Evolutionary conservation across 35 echinoderm and acorn worm species (phyloP).

Genomic region (Stichopus chloronotus): DNA sequence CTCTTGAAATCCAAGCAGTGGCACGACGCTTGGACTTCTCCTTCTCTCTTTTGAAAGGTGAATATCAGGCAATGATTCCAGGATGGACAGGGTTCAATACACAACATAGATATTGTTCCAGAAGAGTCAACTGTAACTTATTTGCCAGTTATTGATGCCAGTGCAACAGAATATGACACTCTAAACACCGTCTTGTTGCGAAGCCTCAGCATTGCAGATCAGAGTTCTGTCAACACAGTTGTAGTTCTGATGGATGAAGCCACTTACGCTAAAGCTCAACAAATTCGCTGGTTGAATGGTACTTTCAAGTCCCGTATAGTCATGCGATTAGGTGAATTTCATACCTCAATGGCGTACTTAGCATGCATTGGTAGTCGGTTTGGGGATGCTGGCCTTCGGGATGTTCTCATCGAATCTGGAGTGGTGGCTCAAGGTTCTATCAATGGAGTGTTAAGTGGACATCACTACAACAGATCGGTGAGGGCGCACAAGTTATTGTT

Average conservation of each 20-base stretch:
- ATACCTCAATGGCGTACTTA: constrained; percentile 67
- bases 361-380: constrained; percentile 81
- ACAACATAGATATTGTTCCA: neutral
- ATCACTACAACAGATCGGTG: constrained; percentile 64
- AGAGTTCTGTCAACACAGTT: constrained; percentile 15
- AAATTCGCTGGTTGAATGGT: constrained; percentile 42
- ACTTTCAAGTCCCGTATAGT: constrained; percentile 35
- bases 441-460: constrained; percentile 67
- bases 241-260: constrained; percentile 58
- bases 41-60: neutral
- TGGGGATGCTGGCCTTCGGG: constrained; percentile 77
- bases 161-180: constrained; percentile 58
- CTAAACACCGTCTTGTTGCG: constrained; percentile 49
- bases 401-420: constrained; percentile 66
- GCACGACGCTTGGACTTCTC: no score
- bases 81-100: constrained; percentile 1
- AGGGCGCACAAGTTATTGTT: constrained; percentile 62
- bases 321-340: constrained; percentile 64
- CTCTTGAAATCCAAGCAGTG: no score
- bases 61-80: neutral
- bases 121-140: neutral
- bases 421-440: constrained; percentile 71
- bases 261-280: no score
- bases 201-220: constrained; percentile 59
- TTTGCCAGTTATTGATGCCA: constrained; percentile 1